Base-by-base conservation (phyloP, 2,888 invertebrate genomes). In the Beris chalybata region DNA sequence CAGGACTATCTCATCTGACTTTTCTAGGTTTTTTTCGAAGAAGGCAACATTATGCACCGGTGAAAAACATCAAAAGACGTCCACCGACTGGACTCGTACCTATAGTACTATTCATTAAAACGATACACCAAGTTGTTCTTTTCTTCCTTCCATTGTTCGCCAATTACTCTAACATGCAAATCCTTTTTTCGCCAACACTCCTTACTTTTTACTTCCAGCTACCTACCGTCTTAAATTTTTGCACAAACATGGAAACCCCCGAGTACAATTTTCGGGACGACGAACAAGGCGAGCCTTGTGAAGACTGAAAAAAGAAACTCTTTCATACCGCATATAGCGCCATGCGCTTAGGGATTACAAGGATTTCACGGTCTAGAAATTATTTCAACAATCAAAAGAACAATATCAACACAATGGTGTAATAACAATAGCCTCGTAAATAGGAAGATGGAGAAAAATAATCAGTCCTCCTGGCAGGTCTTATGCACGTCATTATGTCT, bases 341-440 rank as follows among this genome's bases (percentile, higher is more conserved):
- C 68, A 69, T 69, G 68, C 68, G 68, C 68, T 66, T 56, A 13
- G 44, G 64, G 66, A 69, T 69, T 69, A 69, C 66, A 44, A 58
- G 56, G 68, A 69, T 69, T 69, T 69, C 56, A 69, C 66, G 68
- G 68, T 69, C 68, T 69, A 69, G 64, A 69, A 64, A 66, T 64
- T 66, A 57, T 48, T 48, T 30, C 47, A 59, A 59, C 47, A 59
- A 59, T 59, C 58, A 59, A 48, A 30, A 59, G 48, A 30, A 47
- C n/a, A 30, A 56, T 11, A 6, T 22, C 57, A 5, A n/a, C 29
- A 4, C 38, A 38, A 38, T 38, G 38, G 38, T 38, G 38, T 38
- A 38, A 38, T 38, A 38, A 38, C 38, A 38, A 38, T 38, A 9
- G 38, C 38, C 38, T 38, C 9, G 38, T 38, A 38, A 38, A 38